phyloP scores from a whole-genome alignment of 2,888 invertebrate species.

The Diaphora mendica region DNA sequence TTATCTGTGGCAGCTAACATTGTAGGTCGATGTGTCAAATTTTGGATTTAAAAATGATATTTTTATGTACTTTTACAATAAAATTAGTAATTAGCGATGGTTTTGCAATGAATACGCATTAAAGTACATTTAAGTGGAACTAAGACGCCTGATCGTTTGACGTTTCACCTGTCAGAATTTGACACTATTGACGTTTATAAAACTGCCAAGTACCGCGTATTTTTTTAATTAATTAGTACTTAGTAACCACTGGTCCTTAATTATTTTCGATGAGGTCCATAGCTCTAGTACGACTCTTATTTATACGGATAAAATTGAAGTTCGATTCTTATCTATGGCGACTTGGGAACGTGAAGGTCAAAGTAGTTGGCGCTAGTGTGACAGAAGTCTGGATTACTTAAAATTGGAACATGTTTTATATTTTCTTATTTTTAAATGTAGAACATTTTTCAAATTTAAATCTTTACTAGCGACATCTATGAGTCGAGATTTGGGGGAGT shows the following conservation, averaged over 20 bases:
- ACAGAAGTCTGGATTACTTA: not conserved
- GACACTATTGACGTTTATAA: slow-evolving; percentile 20
- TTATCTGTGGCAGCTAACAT: slow-evolving; percentile 49
- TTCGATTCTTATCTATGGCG: not conserved
- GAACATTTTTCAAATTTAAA: not conserved
- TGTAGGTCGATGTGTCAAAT: slow-evolving; percentile 28
- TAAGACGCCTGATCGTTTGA: not conserved
- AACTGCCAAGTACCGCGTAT: slow-evolving; percentile 50
- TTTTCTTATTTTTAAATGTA: not conserved
- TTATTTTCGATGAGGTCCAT: slow-evolving; percentile 30
- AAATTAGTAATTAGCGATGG: not conserved
- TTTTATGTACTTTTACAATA: not conserved
- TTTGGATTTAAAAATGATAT: slow-evolving; percentile 16
- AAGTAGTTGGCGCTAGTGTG: not conserved
- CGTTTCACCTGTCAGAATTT: slow-evolving; percentile 20
- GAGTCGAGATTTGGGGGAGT: slow-evolving; percentile 25
- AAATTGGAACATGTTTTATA: not conserved
- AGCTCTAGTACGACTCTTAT: slow-evolving; percentile 22
- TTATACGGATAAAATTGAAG: slow-evolving; percentile 9
- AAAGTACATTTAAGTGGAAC: not conserved
- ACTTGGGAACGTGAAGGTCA: not conserved
- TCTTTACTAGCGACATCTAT: slow-evolving; percentile 3
- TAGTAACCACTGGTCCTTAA: slow-evolving; percentile 37
- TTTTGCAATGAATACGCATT: not conserved
- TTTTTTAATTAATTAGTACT: slow-evolving; percentile 44